Conservation (phyloP, 1,140 invertebrate genomes). For the Caerostris darwini region DNA sequence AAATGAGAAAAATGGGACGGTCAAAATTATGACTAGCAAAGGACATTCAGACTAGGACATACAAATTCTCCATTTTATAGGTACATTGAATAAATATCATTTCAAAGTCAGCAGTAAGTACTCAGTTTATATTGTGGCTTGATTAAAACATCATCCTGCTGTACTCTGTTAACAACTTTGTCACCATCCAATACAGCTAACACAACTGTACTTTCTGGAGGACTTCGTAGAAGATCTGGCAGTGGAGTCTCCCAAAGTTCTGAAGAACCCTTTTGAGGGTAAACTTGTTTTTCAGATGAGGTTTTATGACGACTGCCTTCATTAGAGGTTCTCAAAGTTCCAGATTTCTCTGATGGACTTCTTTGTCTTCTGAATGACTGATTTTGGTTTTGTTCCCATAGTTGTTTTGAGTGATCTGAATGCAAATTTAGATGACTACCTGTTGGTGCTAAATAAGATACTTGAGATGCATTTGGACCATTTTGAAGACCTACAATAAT, state of each 20-base stretch:
- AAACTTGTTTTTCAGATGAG: constrained; percentile 35
- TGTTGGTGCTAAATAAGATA: not conserved
- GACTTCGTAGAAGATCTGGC: constrained; percentile 65
- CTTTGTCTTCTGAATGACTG: constrained; percentile 6
- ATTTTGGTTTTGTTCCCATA: constrained; percentile 41
- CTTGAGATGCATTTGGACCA: constrained; percentile 47
- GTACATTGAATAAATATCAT: not conserved
- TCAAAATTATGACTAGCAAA: constrained; percentile 61
- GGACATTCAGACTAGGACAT: constrained; percentile 42
- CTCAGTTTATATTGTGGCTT: constrained; percentile 76
- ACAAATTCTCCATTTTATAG: constrained; percentile 11
- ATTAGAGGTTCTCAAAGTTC: constrained; percentile 10
- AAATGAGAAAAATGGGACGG: constrained; percentile 26
- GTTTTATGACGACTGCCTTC: constrained; percentile 47
- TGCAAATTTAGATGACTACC: not conserved
- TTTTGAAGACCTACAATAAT: constrained; percentile 4
- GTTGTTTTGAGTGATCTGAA: not conserved
- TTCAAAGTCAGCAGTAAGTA: constrained; percentile 79
- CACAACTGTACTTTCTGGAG: constrained; percentile 72
- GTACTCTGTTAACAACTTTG: constrained; percentile 75
- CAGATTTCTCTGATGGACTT: constrained; percentile 45
- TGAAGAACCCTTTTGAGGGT: constrained; percentile 17
- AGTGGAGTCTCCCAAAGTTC: constrained; percentile 57
- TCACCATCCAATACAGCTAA: constrained; percentile 78
- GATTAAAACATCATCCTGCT: constrained; percentile 65